Percentiles rank a stretch among this genome's conserved stretches.
These are phyloP conservation scores for Corythoichthys intestinalis DNA, from an alignment of 2,113 vertebrate species.

Conservation along the genomic window DNA sequence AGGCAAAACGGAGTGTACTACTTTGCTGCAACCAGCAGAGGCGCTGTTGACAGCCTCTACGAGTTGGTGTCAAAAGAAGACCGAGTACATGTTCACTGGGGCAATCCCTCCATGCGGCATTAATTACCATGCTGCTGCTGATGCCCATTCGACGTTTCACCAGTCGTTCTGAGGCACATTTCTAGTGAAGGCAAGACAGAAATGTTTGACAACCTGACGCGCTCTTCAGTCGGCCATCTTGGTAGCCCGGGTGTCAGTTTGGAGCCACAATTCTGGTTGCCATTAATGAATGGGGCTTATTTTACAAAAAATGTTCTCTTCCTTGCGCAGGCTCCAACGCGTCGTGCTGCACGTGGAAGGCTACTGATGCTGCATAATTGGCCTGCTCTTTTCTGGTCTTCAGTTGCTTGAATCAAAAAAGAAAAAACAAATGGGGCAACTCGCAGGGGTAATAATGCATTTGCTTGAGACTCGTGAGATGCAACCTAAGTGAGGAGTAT, in stretches of 20 bases:
- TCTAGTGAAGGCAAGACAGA: constrained; percentile 38
- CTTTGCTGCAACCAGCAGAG: constrained; percentile 3
- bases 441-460: constrained; percentile 27
- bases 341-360: constrained; percentile 37
- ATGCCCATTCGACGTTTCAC: not conserved
- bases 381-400: constrained; percentile 39
- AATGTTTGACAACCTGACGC: constrained; percentile 19
- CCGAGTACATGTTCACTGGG: not conserved
- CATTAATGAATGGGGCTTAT: constrained; percentile 52
- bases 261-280: constrained; percentile 37
- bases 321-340: constrained; percentile 36
- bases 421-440: constrained; percentile 34
- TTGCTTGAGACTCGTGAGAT: constrained; percentile 55
- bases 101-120: not conserved
- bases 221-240: constrained; percentile 17
- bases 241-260: constrained; percentile 25
- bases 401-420: constrained; percentile 51
- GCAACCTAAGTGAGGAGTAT: constrained; percentile 63
- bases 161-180: constrained; percentile 47
- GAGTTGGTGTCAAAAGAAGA: not conserved
- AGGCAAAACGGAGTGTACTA: not conserved
- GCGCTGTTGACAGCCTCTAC: not conserved
- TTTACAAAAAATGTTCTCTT: constrained; percentile 44
- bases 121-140: not conserved
- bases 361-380: constrained; percentile 41